Conservation (phyloP, 92 coral and sea anemone species). For the Phenganax marumi region DNA sequence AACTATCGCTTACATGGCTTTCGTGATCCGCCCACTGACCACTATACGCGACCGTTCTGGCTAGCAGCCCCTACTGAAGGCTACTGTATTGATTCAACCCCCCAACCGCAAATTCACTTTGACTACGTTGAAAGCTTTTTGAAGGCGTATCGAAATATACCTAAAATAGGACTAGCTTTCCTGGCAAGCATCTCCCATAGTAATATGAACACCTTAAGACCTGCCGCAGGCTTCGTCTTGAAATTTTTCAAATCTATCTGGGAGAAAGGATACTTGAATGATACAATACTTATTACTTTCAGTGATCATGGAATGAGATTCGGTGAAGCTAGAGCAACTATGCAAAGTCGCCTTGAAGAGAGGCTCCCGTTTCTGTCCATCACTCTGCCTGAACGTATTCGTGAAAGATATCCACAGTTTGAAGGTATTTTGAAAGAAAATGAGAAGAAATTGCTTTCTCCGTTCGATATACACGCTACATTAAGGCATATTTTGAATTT, state of each 20-base stretch:
- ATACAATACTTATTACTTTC: slow-evolving; percentile 70
- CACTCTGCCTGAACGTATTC: slow-evolving; percentile 73
- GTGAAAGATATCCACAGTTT: slow-evolving; percentile 50
- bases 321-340: slow-evolving; percentile 71
- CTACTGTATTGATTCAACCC: slow-evolving; percentile 69
- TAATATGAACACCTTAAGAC: slow-evolving; percentile 51
- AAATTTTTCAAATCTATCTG: slow-evolving; percentile 60
- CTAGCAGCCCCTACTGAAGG: slow-evolving; percentile 68
- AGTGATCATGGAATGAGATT: slow-evolving; percentile 88
- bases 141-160: slow-evolving; percentile 69
- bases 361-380: slow-evolving; percentile 81
- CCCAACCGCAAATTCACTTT: slow-evolving; percentile 79
- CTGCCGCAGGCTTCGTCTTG: slow-evolving; percentile 54
- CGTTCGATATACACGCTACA: slow-evolving; percentile 84
- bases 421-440: slow-evolving; percentile 55
- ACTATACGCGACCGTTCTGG: slow-evolving; percentile 82
- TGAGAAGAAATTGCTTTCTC: slow-evolving; percentile 69
- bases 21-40: slow-evolving; percentile 85
- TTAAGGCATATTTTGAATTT: slow-evolving; percentile 68
- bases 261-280: slow-evolving; percentile 56
- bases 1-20: slow-evolving; percentile 84
- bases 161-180: slow-evolving; percentile 79
- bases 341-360: slow-evolving; percentile 86
- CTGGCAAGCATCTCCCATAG: slow-evolving; percentile 69
- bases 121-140: slow-evolving; percentile 77